Conservation (phyloP, 92 coral and sea anemone genomes). For the Porites lobata region DNA sequence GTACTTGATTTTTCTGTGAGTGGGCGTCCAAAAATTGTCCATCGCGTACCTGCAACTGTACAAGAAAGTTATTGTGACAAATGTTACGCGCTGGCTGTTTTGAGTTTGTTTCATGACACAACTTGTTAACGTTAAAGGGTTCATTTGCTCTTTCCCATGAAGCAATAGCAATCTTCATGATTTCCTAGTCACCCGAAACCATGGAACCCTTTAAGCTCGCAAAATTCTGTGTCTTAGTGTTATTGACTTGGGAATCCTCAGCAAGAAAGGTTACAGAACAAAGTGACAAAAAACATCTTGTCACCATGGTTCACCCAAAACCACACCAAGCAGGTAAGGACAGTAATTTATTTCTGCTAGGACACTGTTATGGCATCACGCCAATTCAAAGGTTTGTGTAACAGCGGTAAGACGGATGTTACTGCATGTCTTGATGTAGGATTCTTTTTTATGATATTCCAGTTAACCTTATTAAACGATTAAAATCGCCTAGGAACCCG, state of each 20-base stretch:
- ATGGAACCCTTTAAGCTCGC: neutral
- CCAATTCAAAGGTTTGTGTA: too few species aligned
- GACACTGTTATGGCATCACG: too few species aligned
- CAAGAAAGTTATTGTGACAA: neutral
- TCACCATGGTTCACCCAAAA: constrained; percentile 20
- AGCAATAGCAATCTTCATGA: neutral
- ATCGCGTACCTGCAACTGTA: constrained; percentile 4
- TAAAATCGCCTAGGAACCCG: too few species aligned
- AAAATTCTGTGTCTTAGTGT: neutral
- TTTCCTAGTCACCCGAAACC: neutral
- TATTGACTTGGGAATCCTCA: neutral
- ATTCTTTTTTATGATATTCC: too few species aligned
- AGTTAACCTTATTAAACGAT: too few species aligned
- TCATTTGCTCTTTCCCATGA: neutral
- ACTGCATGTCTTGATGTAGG: too few species aligned
- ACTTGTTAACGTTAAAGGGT: neutral
- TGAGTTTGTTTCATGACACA: neutral
- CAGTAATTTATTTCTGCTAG: neutral
- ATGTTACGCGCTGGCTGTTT: neutral
- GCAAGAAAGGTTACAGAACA: neutral
- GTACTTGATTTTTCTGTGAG: neutral
- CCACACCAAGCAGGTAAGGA: constrained; percentile 37
- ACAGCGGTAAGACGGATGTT: neutral
- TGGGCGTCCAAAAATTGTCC: neutral
- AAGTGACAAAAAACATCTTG: constrained; percentile 29